A percentile compares a stretch with the other conserved stretches of the same genome.
Evolutionary conservation across 2,797 vertebrate species (phyloP).

Genomic region (Strix occidentalis): DNA sequence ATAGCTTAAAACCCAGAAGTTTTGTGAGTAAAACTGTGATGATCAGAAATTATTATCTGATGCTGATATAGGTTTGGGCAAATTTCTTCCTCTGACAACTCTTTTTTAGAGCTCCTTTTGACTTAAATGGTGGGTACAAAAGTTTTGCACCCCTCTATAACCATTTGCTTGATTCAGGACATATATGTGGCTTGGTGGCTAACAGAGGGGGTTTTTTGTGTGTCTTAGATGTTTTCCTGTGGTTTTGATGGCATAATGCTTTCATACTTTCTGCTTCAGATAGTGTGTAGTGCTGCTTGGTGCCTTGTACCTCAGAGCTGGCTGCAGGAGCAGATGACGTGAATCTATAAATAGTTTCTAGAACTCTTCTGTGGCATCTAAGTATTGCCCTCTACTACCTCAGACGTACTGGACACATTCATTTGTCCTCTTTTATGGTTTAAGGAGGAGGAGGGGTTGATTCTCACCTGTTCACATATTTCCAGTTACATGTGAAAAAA

Average conservation of each 20-base stretch:
- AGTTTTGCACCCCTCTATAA: neutral
- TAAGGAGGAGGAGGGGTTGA: neutral
- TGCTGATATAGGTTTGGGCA: neutral
- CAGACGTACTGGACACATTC: neutral
- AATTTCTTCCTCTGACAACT: neutral
- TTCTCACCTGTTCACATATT: slow-evolving; percentile 57
- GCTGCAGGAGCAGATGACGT: neutral
- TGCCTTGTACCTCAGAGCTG: neutral
- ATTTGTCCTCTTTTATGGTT: slow-evolving; percentile 2
- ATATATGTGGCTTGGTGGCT: neutral
- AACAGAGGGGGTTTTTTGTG: neutral
- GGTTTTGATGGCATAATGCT: neutral
- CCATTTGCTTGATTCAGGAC: neutral
- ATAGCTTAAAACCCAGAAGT: neutral
- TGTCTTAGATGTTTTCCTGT: neutral
- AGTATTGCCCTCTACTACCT: neutral
- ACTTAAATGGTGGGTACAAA: neutral
- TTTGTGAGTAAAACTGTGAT: neutral
- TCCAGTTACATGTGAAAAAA: slow-evolving; percentile 5
- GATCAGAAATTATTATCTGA: neutral
- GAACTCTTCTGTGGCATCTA: neutral
- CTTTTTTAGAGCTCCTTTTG: neutral
- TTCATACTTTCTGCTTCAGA: neutral
- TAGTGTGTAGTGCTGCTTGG: neutral
- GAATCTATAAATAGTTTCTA: slow-evolving; percentile 26